phyloP scores from a whole-genome alignment of 2,888 invertebrate genomes.

The Ormyrus rosae region DNA sequence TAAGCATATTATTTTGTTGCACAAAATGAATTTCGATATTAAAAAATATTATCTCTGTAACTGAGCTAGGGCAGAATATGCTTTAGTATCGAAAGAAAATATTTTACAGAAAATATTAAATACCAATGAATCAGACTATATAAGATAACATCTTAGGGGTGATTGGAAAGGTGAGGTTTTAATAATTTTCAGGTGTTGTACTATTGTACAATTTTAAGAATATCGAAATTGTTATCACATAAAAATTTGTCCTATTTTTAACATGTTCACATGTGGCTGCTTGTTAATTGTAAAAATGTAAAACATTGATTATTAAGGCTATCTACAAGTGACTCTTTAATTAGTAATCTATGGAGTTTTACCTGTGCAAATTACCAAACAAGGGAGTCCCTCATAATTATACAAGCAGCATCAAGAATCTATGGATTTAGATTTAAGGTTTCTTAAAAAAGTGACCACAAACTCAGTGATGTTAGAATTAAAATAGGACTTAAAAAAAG shows the following conservation, averaged over 20 bases:
- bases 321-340: neutral
- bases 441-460: conserved; percentile 1
- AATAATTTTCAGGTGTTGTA: conserved; percentile 72
- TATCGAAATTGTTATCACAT: conserved; percentile 43
- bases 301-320: conserved; percentile 10
- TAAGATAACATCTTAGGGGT: conserved; percentile 71
- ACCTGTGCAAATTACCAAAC: conserved; percentile 8
- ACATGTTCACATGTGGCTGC: conserved; percentile 60
- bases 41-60: conserved; percentile 56
- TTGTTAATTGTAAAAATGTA: conserved; percentile 60
- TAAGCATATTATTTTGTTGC: conserved; percentile 74
- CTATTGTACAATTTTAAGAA: conserved; percentile 61
- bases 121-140: conserved; percentile 67
- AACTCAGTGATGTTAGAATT: conserved; percentile 20
- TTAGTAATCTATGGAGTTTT: neutral
- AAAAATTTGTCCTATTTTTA: conserved; percentile 57
- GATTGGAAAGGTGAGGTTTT: conserved; percentile 75
- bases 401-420: conserved; percentile 21
- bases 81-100: conserved; percentile 73
- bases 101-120: conserved; percentile 68
- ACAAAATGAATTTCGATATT: conserved; percentile 61
- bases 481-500: conserved; percentile 16
- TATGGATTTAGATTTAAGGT: conserved; percentile 27
- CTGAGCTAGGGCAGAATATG: conserved; percentile 72
- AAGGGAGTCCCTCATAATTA: conserved; percentile 8